phyloP scores from a whole-genome alignment of 2,113 vertebrate species.

The Tragulus kanchil region DNA sequence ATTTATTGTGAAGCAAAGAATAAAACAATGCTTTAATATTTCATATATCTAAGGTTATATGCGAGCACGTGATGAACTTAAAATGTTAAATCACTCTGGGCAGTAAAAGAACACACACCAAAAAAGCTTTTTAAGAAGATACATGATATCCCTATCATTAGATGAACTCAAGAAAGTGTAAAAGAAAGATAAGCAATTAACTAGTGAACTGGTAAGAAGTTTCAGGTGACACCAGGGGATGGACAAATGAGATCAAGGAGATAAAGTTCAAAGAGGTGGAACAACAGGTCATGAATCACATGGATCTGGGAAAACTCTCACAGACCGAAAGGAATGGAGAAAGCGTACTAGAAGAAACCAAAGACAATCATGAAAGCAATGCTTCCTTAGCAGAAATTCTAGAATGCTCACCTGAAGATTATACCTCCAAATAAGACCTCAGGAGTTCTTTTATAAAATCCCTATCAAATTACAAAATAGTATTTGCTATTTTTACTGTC shows the following conservation, averaged over 20 bases:
- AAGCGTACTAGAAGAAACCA: constrained; percentile 56
- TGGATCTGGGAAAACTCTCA: constrained; percentile 15
- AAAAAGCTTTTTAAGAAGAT: constrained; percentile 65
- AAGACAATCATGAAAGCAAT: not conserved
- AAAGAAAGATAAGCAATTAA: constrained; percentile 69
- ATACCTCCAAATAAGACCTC: not conserved
- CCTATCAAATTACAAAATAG: not conserved
- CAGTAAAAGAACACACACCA: constrained; percentile 13
- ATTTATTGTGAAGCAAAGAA: not conserved
- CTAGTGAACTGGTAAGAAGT: constrained; percentile 59
- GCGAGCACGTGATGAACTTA: not conserved
- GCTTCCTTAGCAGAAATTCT: not conserved
- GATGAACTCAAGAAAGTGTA: constrained; percentile 64
- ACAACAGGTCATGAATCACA: constrained; percentile 69
- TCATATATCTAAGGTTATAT: not conserved
- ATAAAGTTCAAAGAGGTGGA: constrained; percentile 78
- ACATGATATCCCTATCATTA: constrained; percentile 66
- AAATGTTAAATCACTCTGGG: constrained; percentile 3
- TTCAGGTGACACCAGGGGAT: constrained; percentile 69
- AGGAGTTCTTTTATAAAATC: not conserved
- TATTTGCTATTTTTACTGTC: not conserved
- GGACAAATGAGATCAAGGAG: constrained; percentile 73
- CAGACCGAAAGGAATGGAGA: not conserved
- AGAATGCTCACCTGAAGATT: not conserved
- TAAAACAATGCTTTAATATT: not conserved